phyloP scores from a whole-genome alignment of 2,888 invertebrate genomes.

The Campoplex nolae region DNA sequence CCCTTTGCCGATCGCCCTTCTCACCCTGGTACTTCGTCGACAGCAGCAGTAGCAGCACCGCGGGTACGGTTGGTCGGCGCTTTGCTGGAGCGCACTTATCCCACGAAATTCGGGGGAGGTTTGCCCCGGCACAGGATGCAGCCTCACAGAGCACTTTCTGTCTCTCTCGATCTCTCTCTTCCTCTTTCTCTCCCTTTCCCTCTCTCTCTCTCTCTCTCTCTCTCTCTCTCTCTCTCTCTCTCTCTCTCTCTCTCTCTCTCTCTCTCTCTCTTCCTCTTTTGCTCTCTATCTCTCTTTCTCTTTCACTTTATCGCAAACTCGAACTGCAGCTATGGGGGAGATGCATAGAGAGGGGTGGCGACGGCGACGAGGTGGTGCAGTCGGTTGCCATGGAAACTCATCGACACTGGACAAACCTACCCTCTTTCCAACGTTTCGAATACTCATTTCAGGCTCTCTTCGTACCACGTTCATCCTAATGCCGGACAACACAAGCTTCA shows the following conservation, averaged over 20 bases:
- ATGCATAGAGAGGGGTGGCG: constrained; percentile 75
- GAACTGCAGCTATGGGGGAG: constrained; percentile 81
- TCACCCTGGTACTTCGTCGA: constrained; percentile 58
- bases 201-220: constrained; percentile 28
- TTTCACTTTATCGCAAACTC: constrained; percentile 66
- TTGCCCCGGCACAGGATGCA: constrained; percentile 73
- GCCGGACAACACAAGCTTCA: constrained; percentile 78
- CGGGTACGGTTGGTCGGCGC: constrained; percentile 68
- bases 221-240: constrained; percentile 40
- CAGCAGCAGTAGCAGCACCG: constrained; percentile 60
- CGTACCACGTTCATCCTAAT: constrained; percentile 81
- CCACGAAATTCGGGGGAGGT: constrained; percentile 79
- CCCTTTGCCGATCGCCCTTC: constrained; percentile 57
- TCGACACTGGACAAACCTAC: constrained; percentile 83
- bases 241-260: constrained; percentile 12
- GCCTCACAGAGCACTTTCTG: constrained; percentile 65
- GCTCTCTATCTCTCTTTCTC: constrained; percentile 22
- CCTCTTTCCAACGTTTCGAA: constrained; percentile 72
- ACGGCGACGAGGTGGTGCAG: constrained; percentile 81
- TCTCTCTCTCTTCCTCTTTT: constrained; percentile 9
- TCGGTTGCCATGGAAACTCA: constrained; percentile 84
- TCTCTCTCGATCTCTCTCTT: constrained; percentile 35
- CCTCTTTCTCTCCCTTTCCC: constrained; percentile 32
- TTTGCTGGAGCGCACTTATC: constrained; percentile 76
- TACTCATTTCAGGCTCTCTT: constrained; percentile 69